phyloP scores from a whole-genome alignment of 2,888 invertebrate genomes.

The Pelosia muscerda region DNA sequence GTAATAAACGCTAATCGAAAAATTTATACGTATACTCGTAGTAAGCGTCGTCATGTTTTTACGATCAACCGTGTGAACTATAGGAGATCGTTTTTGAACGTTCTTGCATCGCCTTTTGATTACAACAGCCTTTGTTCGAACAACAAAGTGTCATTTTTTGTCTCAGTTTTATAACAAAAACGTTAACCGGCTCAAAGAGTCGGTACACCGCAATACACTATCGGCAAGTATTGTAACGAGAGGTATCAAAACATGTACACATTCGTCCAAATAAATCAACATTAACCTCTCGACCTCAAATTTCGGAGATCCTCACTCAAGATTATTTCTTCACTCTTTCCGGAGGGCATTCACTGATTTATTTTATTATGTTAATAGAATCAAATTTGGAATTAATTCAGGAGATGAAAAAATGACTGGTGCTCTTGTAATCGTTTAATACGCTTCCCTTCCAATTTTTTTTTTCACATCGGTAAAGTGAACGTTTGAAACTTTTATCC shows the following conservation, averaged over 20 bases:
- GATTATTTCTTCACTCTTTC: conserved; percentile 59
- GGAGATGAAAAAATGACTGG: conserved; percentile 69
- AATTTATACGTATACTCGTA: conserved; percentile 33
- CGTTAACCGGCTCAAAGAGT: conserved; percentile 60
- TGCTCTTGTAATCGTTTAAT: conserved; percentile 75
- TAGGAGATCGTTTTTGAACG: conserved; percentile 47
- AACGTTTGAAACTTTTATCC: conserved; percentile 73
- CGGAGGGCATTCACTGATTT: conserved; percentile 62
- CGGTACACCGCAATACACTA: conserved; percentile 44
- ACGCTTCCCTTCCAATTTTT: conserved; percentile 69
- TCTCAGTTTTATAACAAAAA: conserved; percentile 64
- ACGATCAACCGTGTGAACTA: conserved; percentile 38
- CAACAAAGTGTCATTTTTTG: conserved; percentile 73
- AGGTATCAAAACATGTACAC: conserved; percentile 54
- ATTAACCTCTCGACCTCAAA: conserved; percentile 65
- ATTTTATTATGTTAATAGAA: conserved; percentile 77
- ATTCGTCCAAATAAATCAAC: conserved; percentile 66
- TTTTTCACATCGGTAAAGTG: conserved; percentile 63
- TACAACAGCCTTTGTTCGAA: conserved; percentile 69
- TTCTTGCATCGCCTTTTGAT: conserved; percentile 66
- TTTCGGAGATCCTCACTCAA: conserved; percentile 60
- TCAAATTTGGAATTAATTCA: conserved; percentile 77
- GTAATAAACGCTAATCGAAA: conserved; percentile 38
- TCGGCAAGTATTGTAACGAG: conserved; percentile 50
- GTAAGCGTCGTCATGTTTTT: conserved; percentile 45